phyloP scores from a whole-genome alignment of 2,888 invertebrate genomes.

The Herminia tarsipennalis region DNA sequence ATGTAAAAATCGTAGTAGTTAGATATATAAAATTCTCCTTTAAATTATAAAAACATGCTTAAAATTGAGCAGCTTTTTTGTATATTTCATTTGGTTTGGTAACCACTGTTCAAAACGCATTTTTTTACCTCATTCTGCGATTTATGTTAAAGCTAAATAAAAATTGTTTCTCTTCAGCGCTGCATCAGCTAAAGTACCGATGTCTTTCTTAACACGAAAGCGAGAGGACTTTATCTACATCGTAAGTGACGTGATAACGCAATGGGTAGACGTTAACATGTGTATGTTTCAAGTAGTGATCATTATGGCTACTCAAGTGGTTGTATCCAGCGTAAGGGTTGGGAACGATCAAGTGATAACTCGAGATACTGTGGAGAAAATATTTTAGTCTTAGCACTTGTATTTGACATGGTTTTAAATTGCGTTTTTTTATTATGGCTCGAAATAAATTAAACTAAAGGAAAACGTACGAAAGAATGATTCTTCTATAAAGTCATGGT shows the following conservation, averaged over 20 bases:
- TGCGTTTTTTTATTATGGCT: too few relatives aligned
- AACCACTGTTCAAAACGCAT: too few relatives aligned
- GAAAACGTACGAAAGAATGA: too few relatives aligned
- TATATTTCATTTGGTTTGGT: too few relatives aligned
- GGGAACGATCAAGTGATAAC: constrained; percentile 25
- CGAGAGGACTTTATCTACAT: constrained; percentile 39
- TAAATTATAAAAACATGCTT: background rate
- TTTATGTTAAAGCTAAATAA: background rate
- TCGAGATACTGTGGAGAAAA: constrained; percentile 1
- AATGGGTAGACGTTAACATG: constrained; percentile 43
- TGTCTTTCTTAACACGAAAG: constrained; percentile 15
- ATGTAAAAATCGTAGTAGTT: too few relatives aligned
- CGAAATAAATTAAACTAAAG: background rate
- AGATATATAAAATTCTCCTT: too few relatives aligned
- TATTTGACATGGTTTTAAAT: too few relatives aligned
- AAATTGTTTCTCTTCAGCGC: constrained; percentile 17
- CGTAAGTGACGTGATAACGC: constrained; percentile 41
- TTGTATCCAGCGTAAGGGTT: constrained; percentile 38
- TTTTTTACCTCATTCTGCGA: too few relatives aligned
- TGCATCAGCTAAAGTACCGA: constrained; percentile 18
- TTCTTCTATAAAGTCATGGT: too few relatives aligned
- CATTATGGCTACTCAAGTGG: constrained; percentile 45
- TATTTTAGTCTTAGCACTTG: background rate
- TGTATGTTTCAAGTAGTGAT: constrained; percentile 41
- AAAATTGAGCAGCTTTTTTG: too few relatives aligned